Evolutionary conservation across 2,797 vertebrate genomes (phyloP).

Genomic region (Antrozous pallidus): DNA sequence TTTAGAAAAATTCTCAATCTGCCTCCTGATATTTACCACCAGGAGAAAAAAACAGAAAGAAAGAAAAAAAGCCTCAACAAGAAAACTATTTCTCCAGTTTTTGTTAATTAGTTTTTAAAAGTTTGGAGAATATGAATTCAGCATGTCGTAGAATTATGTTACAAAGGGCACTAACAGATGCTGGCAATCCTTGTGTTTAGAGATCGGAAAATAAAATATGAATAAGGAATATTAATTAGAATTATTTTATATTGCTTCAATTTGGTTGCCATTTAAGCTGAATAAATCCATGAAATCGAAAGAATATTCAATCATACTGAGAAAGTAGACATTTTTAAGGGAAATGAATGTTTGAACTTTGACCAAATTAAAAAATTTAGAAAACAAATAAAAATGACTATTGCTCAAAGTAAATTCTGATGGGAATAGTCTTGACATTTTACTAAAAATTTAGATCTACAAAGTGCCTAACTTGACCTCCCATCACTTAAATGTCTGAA

Average conservation of each 20-base stretch:
- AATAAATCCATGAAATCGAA: conserved; percentile 44
- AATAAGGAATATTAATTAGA: conserved; percentile 47
- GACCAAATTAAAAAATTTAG: conserved; percentile 50
- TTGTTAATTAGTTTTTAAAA: conserved; percentile 49
- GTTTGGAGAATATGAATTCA: conserved; percentile 45
- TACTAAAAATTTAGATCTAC: conserved; percentile 25
- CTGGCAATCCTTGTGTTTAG: conserved; percentile 27
- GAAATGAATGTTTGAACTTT: conserved; percentile 44
- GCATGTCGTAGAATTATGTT: background rate
- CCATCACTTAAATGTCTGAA: conserved; percentile 47
- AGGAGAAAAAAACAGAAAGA: background rate
- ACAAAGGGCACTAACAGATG: conserved; percentile 35
- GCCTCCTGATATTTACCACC: conserved; percentile 25
- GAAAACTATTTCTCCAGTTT: conserved; percentile 24
- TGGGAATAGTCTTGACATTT: conserved; percentile 34
- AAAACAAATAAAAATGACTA: conserved; percentile 64
- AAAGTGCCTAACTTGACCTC: conserved; percentile 16
- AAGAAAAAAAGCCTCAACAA: background rate
- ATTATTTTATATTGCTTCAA: conserved; percentile 28
- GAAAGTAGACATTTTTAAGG: conserved; percentile 29
- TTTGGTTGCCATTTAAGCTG: conserved; percentile 25
- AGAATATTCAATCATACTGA: conserved; percentile 28
- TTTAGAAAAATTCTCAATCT: conserved; percentile 36
- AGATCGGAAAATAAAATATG: conserved; percentile 28
- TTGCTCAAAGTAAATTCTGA: background rate